phyloP scores from a whole-genome alignment of 2,797 vertebrate species.

The Salarias fasciatus region DNA sequence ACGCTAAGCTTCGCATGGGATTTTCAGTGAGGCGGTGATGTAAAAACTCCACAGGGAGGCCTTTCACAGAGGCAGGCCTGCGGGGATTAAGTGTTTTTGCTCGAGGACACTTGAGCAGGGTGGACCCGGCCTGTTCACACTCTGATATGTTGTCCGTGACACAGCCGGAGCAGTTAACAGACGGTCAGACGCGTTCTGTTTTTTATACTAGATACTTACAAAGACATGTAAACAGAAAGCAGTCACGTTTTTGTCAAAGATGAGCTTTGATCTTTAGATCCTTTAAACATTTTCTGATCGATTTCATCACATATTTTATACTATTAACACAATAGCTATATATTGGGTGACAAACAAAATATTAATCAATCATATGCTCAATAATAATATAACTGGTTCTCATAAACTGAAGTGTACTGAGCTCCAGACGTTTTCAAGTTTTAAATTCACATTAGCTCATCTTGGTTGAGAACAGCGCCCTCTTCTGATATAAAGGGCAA shows the following conservation, averaged over 20 bases:
- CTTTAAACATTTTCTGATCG: too few species aligned
- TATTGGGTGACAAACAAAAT: too few species aligned
- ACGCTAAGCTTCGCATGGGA: not conserved
- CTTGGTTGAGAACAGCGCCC: constrained; percentile 25
- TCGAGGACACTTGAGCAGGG: constrained; percentile 35
- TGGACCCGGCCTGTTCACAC: not conserved
- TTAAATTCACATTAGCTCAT: not conserved
- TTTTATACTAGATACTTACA: not conserved
- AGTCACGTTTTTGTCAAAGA: too few species aligned
- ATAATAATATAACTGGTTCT: too few species aligned
- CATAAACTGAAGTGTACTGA: too few species aligned
- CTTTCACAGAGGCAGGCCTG: constrained; percentile 5
- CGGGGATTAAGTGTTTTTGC: constrained; percentile 31
- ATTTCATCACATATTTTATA: too few species aligned
- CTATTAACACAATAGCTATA: too few species aligned
- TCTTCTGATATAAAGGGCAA: constrained; percentile 28
- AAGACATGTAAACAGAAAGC: not conserved
- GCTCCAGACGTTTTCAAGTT: not conserved
- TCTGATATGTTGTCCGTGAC: constrained; percentile 10
- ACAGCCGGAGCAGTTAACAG: constrained; percentile 1
- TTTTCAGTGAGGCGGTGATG: not conserved
- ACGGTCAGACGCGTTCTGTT: not conserved
- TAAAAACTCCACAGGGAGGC: constrained; percentile 39
- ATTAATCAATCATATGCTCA: too few species aligned
- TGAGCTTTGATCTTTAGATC: too few species aligned